Evolutionary conservation across 2,797 vertebrate genomes (phyloP).

Genomic region (Selene dorsalis): DNA sequence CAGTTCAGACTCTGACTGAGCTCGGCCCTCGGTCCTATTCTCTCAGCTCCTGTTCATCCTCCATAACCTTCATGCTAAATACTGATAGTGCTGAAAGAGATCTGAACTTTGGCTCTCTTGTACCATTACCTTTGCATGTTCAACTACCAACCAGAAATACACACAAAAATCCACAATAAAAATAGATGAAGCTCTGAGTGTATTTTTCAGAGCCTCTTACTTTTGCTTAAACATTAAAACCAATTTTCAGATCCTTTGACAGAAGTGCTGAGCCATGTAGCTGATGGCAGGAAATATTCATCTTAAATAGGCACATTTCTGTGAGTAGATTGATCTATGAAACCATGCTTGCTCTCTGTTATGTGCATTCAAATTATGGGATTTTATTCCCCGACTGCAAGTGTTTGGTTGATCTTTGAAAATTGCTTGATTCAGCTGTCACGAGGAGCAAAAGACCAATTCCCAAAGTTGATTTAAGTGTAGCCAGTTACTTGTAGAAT

Average conservation of each 20-base stretch:
- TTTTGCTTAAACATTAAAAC: background rate
- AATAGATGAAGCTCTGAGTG: background rate
- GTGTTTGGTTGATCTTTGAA: background rate
- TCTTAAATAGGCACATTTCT: background rate
- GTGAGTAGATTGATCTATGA: background rate
- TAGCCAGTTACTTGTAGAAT: background rate
- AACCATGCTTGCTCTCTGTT: background rate
- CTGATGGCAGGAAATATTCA: background rate
- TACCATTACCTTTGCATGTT: conserved; percentile 25
- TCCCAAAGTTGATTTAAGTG: background rate
- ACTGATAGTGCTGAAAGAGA: conserved; percentile 11
- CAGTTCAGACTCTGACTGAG: conserved; percentile 15
- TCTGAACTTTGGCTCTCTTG: conserved; percentile 11
- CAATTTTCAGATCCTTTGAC: background rate
- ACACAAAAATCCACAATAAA: background rate
- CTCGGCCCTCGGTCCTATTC: conserved; percentile 38
- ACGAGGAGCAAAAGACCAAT: background rate
- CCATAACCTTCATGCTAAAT: conserved; percentile 33
- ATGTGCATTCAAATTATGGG: background rate
- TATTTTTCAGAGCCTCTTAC: background rate
- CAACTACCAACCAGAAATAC: background rate
- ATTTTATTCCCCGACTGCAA: background rate
- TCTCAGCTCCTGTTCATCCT: conserved; percentile 31
- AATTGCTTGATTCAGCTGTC: background rate
- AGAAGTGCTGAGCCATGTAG: background rate